A percentile compares a stretch with the other conserved stretches of the same genome.
Conservation (phyloP, 2,797 vertebrate species). For the Lithobates pipiens region DNA sequence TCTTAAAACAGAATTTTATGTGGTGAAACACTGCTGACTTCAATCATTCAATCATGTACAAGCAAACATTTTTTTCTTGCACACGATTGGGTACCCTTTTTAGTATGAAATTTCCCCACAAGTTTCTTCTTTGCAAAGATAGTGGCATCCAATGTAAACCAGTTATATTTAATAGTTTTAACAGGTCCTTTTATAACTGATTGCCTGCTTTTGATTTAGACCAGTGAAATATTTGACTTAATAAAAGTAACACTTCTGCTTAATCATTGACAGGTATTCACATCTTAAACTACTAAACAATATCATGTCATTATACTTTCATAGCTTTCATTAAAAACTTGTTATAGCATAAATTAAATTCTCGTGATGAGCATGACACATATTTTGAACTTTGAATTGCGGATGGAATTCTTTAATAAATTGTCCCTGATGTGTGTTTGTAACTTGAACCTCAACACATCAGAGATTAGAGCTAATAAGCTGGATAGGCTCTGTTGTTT, state of each 20-base stretch:
- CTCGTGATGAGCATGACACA: neutral
- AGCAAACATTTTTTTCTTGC: too few species aligned
- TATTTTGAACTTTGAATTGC: neutral
- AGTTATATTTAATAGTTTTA: too few species aligned
- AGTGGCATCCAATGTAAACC: too few species aligned
- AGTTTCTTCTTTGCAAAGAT: too few species aligned
- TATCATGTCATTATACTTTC: neutral
- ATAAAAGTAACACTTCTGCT: neutral
- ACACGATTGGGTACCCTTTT: too few species aligned
- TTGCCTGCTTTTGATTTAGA: too few species aligned
- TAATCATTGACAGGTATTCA: neutral
- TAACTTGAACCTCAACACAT: constrained; percentile 20
- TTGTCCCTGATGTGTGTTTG: constrained; percentile 15
- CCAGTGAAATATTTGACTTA: too few species aligned
- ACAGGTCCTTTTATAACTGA: too few species aligned
- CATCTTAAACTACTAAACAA: neutral
- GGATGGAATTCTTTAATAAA: constrained; percentile 19
- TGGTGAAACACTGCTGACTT: too few species aligned
- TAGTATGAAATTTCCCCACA: too few species aligned
- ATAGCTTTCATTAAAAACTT: neutral
- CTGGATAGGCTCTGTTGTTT: constrained; percentile 62
- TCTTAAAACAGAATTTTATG: too few species aligned
- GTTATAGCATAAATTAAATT: neutral
- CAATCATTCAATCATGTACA: too few species aligned
- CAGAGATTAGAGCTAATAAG: constrained; percentile 51